Evolutionary conservation across 1,140 invertebrate species (phyloP), one percentile per base, ranked within the genome.

Genomic region (Metaphire vulgaris): DNA sequence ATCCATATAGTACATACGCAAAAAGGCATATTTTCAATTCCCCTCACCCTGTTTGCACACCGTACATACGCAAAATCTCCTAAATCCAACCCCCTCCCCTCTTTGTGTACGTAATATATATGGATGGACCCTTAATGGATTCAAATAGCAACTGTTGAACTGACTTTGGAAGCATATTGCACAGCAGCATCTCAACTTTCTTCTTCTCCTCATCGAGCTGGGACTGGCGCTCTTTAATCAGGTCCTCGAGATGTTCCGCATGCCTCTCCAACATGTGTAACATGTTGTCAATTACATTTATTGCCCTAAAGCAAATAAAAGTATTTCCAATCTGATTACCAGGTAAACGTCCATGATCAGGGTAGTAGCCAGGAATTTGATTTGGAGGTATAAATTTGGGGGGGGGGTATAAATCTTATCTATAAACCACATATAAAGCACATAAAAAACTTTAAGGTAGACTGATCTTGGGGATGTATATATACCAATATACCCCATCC

Each of bases 221-320:
- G 79, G 93, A 92, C 2, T 93, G 95, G 77, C 93, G 87, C 81
- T 95, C 92, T 34, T 91, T 89, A 80, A 95, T 93, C n/a, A 94
- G 83, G 81, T 94, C 92, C 84, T 95, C 93, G 81, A 95, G 86
- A 88, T 95, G 94, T 84, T 94, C 94, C 16, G 92, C 93, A 85
- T 95, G 95, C 83, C 94, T 94, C 84, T 95, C 93, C 76, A 95
- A 85, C 92, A 94, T 94, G 89, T 93, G 92, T 82, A 95, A 93
- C 92, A 95, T 95, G 6, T 92, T 94, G 83, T 95, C 93, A 26
- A 95, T 92, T 81, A 95, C 93, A 84, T 94, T 95, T 0, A 32
- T 71, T 16, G 26, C 28, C 41, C 74, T 75, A 65, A 14, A 32
- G n/a, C n/a, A n/a, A n/a, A n/a, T n/a, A n/a, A n/a, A n/a, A n/a